A percentile compares a stretch with the other conserved stretches of the same genome.
phyloP scores from a whole-genome alignment of 2,888 invertebrate species.

The Drosophila lacicola region DNA sequence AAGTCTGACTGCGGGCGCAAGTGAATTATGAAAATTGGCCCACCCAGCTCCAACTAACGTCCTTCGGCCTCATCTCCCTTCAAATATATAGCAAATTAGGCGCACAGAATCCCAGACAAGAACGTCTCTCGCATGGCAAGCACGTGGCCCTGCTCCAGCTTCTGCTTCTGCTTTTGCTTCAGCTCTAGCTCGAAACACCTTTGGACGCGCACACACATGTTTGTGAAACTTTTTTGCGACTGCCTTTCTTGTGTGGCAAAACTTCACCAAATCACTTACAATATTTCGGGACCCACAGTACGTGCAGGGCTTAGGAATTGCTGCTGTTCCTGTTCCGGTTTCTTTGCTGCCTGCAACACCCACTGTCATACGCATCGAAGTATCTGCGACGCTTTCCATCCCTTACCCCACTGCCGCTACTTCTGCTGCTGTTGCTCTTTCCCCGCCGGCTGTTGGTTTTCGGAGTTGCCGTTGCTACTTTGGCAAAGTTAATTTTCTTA shows the following conservation, averaged over 20 bases:
- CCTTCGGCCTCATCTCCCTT: not conserved
- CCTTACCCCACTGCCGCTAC: not conserved
- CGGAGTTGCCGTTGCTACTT: conserved; percentile 68
- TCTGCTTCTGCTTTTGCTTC: not conserved
- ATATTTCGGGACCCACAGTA: conserved; percentile 76
- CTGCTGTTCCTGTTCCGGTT: conserved; percentile 20
- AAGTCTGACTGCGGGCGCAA: conserved; percentile 75
- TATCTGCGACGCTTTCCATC: conserved; percentile 46
- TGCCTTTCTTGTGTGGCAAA: conserved; percentile 28
- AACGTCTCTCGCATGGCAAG: conserved; percentile 66
- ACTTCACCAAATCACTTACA: conserved; percentile 81
- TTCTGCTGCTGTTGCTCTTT: conserved; percentile 19
- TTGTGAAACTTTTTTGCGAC: conserved; percentile 55
- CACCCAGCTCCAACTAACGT: not conserved
- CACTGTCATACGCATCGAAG: conserved; percentile 78
- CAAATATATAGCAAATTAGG: conserved; percentile 70
- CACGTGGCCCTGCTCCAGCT: conserved; percentile 57
- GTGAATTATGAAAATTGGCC: conserved; percentile 76
- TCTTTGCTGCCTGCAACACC: conserved; percentile 40
- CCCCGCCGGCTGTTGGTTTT: conserved; percentile 74
- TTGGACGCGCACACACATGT: conserved; percentile 36
- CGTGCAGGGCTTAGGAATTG: conserved; percentile 77
- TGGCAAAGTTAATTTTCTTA: conserved; percentile 79
- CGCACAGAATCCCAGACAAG: conserved; percentile 54
- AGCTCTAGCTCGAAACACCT: conserved; percentile 44